phyloP scores from a whole-genome alignment of 64 coral and sea anemone genomes.

The Porites lutea region DNA sequence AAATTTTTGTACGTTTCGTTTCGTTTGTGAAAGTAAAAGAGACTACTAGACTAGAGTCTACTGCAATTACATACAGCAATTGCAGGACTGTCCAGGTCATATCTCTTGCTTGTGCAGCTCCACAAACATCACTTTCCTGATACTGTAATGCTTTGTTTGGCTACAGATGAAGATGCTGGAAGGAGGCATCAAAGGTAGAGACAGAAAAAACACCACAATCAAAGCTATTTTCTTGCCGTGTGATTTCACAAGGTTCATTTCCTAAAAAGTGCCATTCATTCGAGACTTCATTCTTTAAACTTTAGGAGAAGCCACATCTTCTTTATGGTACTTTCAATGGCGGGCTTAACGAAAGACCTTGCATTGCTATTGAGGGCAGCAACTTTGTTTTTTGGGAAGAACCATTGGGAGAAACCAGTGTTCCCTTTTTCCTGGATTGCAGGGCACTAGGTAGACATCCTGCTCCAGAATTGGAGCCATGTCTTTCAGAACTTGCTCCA shows the following conservation, averaged over 20 bases:
- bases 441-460: slow-evolving; percentile 49
- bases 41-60: too few relatives aligned
- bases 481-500: slow-evolving; percentile 10
- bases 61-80: too few relatives aligned
- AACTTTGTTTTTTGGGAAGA: slow-evolving; percentile 32
- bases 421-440: slow-evolving; percentile 43
- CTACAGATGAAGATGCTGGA: slow-evolving; percentile 31
- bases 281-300: background rate
- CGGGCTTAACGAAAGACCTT: slow-evolving; percentile 29
- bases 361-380: slow-evolving; percentile 26
- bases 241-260: background rate
- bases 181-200: slow-evolving; percentile 17
- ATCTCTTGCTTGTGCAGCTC: slow-evolving; percentile 43
- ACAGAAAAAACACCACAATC: slow-evolving; percentile 43
- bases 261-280: slow-evolving; percentile 21
- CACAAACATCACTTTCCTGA: slow-evolving; percentile 19
- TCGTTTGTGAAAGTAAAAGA: too few relatives aligned
- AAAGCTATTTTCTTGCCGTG: slow-evolving; percentile 45
- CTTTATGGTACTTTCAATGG: background rate
- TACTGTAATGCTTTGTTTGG: slow-evolving; percentile 6
- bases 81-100: too few relatives aligned
- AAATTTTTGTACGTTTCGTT: too few relatives aligned
- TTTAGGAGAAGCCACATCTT: slow-evolving; percentile 56
- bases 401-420: slow-evolving; percentile 60
- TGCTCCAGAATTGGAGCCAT: slow-evolving; percentile 45